Evolutionary conservation across 2,113 vertebrate genomes (phyloP), one percentile per base, ranked within the genome.

Genomic region (Danionella cerebrum): DNA sequence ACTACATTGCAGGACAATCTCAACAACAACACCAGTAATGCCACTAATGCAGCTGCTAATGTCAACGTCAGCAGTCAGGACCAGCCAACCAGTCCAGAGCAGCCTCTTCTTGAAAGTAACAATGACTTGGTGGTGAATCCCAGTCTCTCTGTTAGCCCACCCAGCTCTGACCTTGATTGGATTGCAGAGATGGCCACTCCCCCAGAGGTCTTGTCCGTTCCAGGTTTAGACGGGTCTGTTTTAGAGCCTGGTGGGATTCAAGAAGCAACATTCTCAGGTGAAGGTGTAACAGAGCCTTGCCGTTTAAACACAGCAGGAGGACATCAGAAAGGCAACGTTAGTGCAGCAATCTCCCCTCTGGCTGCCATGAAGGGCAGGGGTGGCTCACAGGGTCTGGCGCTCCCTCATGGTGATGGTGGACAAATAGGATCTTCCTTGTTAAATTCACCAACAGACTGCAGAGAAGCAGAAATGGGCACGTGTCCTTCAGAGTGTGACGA

Each of bases 1-100:
- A 91, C 92, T 0, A 91, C 91, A 0, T 87, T 94, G 55, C 94
- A 97, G 2, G 94, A 97, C 62, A 96, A 95, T 84, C 90, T 97
- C 25, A 98, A 97, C 85, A 96, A 98, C 89, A 98, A 97, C 74
- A 89, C 85, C 2, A 80, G 79, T 0, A 25, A 18, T 0, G 62
- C 84, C 0, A 25, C 39, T 1, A 27, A 9, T 22, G 22, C 50
- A 45, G 60, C 57, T 0, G 51, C 58, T 29, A 18, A 48, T 7
- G 29, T 14, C n/a, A 73, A 78, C 1, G 62, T 31, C 42, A 74
- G 75, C 0, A 67, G 79, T 11, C 84, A 75, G 47, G n/a, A 65
- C 0, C 65, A 14, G 22, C 53, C 38, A 24, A 27, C 70, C 1
- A 24, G 67, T 47, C 55, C 77, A 6, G 48, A 70, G 3, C 80